Evolutionary conservation across 2,888 invertebrate species (phyloP).

Genomic region (Sisyra nigra): DNA sequence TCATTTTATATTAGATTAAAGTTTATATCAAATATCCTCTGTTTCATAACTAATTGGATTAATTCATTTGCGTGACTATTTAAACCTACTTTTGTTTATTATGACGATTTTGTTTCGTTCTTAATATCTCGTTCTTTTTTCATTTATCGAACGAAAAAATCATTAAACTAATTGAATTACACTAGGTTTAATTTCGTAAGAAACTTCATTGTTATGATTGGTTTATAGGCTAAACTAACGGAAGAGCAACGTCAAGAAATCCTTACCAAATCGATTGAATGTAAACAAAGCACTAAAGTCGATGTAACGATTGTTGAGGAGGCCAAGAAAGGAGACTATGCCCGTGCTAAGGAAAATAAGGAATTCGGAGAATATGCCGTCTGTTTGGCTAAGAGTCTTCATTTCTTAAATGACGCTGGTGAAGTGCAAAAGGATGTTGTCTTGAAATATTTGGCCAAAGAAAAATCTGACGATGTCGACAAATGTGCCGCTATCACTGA

Average conservation of each 20-base stretch:
- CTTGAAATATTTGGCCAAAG: slow-evolving; percentile 9
- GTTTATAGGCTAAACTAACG: slow-evolving; percentile 11
- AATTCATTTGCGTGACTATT: too few species aligned
- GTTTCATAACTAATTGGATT: background rate
- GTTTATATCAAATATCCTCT: background rate
- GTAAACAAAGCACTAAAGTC: slow-evolving; percentile 21
- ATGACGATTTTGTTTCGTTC: too few species aligned
- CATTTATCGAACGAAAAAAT: too few species aligned
- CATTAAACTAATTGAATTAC: too few species aligned
- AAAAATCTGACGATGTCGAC: slow-evolving; percentile 2
- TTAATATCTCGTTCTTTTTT: too few species aligned
- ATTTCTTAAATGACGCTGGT: slow-evolving; percentile 12
- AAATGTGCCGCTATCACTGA: too few species aligned
- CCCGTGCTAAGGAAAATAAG: slow-evolving; percentile 9
- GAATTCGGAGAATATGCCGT: slow-evolving; percentile 16
- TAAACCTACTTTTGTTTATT: too few species aligned
- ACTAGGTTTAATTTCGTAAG: background rate
- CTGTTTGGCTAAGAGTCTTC: slow-evolving; percentile 14
- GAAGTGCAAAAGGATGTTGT: slow-evolving; percentile 12
- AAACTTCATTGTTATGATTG: background rate
- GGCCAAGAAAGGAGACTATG: slow-evolving; percentile 27
- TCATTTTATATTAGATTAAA: background rate
- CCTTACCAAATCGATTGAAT: slow-evolving; percentile 14
- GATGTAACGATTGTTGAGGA: slow-evolving; percentile 18
- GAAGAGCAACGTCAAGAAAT: slow-evolving; percentile 16